Conservation (phyloP, 2,888 invertebrate species). For the Rhingia rostrata region DNA sequence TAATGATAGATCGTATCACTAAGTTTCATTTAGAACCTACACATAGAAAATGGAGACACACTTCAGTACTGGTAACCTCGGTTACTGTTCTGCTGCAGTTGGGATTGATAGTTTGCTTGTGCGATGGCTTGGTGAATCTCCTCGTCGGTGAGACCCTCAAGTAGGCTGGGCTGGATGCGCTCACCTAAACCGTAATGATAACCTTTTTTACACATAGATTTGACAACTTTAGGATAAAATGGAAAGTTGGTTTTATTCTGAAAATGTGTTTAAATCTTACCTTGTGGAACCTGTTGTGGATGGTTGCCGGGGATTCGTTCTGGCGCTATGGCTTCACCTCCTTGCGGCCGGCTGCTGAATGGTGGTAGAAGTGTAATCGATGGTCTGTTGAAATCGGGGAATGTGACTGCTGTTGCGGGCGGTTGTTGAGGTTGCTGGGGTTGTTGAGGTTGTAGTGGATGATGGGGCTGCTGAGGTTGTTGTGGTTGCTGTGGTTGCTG, state of each 20-base stretch:
- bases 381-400: constrained; percentile 76
- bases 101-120: constrained; percentile 64
- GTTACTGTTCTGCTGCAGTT: constrained; percentile 52
- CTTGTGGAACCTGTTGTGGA: constrained; percentile 49
- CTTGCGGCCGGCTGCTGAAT: constrained; percentile 70
- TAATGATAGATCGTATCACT: constrained; percentile 55
- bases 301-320: constrained; percentile 56
- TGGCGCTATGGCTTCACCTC: constrained; percentile 51
- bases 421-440: constrained; percentile 76
- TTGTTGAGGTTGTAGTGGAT: constrained; percentile 75
- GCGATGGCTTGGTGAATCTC: constrained; percentile 64
- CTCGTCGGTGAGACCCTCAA: constrained; percentile 69
- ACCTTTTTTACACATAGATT: constrained; percentile 56
- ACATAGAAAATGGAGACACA: neutral
- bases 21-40: constrained; percentile 30
- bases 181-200: constrained; percentile 63
- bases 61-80: constrained; percentile 60
- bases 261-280: constrained; percentile 15
- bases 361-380: constrained; percentile 80
- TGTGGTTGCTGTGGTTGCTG: constrained; percentile 78
- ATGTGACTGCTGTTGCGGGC: constrained; percentile 67
- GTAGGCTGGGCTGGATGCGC: constrained; percentile 56
- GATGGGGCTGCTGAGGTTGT: constrained; percentile 57
- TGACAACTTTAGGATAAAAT: constrained; percentile 31
- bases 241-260: neutral